These are phyloP conservation scores for Anagyrus pseudococci DNA, from an alignment of 2,888 invertebrate species.

Conservation along the genomic window DNA sequence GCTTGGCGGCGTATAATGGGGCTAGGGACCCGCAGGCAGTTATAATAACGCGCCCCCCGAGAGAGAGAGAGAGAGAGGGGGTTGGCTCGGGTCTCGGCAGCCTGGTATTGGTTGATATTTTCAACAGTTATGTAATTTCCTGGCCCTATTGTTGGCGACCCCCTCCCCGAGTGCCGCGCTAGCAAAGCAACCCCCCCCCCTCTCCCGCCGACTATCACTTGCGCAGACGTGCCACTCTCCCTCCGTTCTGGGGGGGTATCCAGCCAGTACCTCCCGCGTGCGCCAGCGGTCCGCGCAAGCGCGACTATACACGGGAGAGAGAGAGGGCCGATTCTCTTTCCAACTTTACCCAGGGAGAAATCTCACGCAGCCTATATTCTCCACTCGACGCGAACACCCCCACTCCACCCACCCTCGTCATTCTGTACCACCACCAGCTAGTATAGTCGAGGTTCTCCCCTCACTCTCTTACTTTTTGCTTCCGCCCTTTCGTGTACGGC, in stretches of 20 bases:
- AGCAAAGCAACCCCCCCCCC: neutral
- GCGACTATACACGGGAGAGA: too few relatives aligned
- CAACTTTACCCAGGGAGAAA: conserved; percentile 43
- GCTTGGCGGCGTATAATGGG: conserved; percentile 58
- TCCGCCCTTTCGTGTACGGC: conserved; percentile 17
- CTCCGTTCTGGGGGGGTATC: too few relatives aligned
- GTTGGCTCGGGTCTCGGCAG: conserved; percentile 42
- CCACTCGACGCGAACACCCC: too few relatives aligned
- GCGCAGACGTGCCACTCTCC: too few relatives aligned
- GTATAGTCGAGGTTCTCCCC: too few relatives aligned
- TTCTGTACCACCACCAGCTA: too few relatives aligned
- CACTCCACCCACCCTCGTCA: conserved; percentile 9
- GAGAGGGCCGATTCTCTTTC: too few relatives aligned
- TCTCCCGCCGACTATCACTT: neutral
- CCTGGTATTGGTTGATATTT: conserved; percentile 61
- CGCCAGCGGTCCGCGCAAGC: too few relatives aligned
- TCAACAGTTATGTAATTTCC: conserved; percentile 63
- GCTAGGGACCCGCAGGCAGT: conserved; percentile 55
- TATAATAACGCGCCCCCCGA: conserved; percentile 55
- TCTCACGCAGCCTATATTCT: conserved; percentile 40
- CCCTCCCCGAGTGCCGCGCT: too few relatives aligned
- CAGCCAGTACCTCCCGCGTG: too few relatives aligned
- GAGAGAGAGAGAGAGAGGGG: conserved; percentile 3
- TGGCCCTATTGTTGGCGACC: conserved; percentile 56
- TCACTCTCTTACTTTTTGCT: too few relatives aligned